These are phyloP conservation scores for Danaus chrysippus DNA, from an alignment of 2,888 invertebrate genomes.

Conservation along the genomic window DNA sequence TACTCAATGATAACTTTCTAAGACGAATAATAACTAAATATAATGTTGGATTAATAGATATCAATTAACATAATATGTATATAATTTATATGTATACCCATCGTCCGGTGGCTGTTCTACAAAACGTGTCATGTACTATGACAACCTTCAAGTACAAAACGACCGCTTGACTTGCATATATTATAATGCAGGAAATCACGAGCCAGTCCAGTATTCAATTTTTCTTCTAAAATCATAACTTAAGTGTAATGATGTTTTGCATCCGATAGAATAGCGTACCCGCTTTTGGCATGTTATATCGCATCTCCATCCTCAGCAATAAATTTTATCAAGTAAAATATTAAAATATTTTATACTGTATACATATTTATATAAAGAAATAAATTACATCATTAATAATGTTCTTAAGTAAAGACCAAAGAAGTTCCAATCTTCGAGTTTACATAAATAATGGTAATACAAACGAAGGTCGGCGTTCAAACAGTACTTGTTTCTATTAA, in stretches of 20 bases:
- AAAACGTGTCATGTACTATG: conserved; percentile 50
- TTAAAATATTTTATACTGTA: conserved; percentile 12
- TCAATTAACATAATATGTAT: no score
- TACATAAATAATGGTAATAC: conserved; percentile 6
- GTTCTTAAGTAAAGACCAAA: conserved; percentile 8
- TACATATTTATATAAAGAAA: conserved; percentile 7
- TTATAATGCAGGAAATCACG: conserved; percentile 76
- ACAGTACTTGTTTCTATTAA: conserved; percentile 26
- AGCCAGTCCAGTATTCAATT: conserved; percentile 66
- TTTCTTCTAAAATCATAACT: conserved; percentile 76
- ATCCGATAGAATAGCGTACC: conserved; percentile 47
- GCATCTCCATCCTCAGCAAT: conserved; percentile 19
- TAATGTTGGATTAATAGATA: no score
- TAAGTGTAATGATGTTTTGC: conserved; percentile 69
- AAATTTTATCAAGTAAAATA: conserved; percentile 13
- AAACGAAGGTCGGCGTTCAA: conserved; percentile 14
- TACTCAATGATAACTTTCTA: no score
- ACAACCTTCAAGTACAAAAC: conserved; percentile 57
- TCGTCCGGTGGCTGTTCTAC: conserved; percentile 41
- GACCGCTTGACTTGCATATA: conserved; percentile 62
- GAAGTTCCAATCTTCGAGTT: conserved; percentile 9
- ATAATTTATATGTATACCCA: background rate
- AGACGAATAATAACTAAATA: no score
- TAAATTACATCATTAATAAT: conserved; percentile 14
- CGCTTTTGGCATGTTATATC: conserved; percentile 18